Conservation (phyloP, 2,888 invertebrate species). For the Standfussiana lucernea region DNA sequence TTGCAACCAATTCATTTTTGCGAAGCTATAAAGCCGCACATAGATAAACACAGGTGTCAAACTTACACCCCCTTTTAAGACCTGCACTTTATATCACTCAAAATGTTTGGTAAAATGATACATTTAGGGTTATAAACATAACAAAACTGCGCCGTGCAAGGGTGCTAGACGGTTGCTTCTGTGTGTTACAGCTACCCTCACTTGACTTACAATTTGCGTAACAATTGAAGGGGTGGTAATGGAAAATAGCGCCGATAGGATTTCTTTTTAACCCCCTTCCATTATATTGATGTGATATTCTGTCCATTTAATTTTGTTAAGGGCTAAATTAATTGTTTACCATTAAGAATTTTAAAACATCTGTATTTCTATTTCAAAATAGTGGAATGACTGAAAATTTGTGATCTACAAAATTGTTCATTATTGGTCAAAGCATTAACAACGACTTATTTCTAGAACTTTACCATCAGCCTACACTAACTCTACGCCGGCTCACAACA, state of each 20-base stretch:
- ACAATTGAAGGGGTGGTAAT: conserved; percentile 56
- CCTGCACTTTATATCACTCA: conserved; percentile 5
- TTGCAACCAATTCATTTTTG: neutral
- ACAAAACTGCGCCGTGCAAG: conserved; percentile 44
- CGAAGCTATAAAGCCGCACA: neutral
- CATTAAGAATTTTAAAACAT: neutral
- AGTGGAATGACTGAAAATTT: neutral
- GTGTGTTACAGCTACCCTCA: conserved; percentile 51
- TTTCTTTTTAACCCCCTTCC: conserved; percentile 32
- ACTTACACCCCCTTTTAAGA: neutral
- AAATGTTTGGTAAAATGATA: conserved; percentile 36
- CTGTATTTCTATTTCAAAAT: no score
- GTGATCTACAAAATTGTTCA: neutral
- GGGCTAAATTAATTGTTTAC: neutral
- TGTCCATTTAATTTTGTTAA: conserved; percentile 22
- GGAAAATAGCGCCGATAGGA: conserved; percentile 40
- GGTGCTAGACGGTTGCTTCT: conserved; percentile 35
- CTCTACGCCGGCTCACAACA: neutral
- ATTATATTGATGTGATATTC: conserved; percentile 6
- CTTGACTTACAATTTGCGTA: conserved; percentile 61
- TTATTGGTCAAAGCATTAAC: neutral
- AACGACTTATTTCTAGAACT: neutral
- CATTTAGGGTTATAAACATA: conserved; percentile 36
- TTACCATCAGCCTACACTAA: conserved; percentile 8
- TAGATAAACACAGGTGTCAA: neutral